Conservation (phyloP, 1,140 invertebrate species). For the Procambarus virginalis region DNA sequence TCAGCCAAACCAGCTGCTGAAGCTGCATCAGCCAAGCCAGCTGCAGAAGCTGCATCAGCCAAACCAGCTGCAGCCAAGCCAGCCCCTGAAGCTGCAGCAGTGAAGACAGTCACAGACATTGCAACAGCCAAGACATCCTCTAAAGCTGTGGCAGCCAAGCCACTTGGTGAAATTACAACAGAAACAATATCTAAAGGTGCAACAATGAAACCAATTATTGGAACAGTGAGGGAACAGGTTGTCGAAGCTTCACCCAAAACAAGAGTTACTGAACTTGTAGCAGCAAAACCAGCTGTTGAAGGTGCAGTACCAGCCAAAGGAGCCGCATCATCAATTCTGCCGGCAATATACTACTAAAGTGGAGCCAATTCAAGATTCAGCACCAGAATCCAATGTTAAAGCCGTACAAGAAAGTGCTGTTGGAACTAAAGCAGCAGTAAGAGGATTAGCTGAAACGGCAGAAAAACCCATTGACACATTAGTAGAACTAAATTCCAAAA, state of each 20-base stretch:
- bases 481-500: not conserved
- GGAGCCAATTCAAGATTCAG: no score
- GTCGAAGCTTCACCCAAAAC: not conserved
- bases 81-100: constrained; percentile 8
- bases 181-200: constrained; percentile 16
- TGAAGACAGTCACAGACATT: not conserved
- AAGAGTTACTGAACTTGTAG: not conserved
- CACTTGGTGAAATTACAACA: not conserved
- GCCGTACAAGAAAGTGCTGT: not conserved
- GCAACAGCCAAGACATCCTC: not conserved
- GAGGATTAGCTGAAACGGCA: not conserved
- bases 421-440: not conserved
- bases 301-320: not conserved
- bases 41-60: not conserved
- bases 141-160: not conserved
- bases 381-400: not conserved
- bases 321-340: no score
- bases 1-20: not conserved
- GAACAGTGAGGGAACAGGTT: no score
- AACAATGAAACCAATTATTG: not conserved
- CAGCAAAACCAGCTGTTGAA: constrained; percentile 16
- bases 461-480: not conserved
- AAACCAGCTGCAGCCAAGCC: constrained; percentile 8
- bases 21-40: not conserved
- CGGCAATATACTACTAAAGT: no score